These are phyloP conservation scores for Drosophila funebris DNA, from an alignment of 1,140 invertebrate species.

Conservation along the genomic window DNA sequence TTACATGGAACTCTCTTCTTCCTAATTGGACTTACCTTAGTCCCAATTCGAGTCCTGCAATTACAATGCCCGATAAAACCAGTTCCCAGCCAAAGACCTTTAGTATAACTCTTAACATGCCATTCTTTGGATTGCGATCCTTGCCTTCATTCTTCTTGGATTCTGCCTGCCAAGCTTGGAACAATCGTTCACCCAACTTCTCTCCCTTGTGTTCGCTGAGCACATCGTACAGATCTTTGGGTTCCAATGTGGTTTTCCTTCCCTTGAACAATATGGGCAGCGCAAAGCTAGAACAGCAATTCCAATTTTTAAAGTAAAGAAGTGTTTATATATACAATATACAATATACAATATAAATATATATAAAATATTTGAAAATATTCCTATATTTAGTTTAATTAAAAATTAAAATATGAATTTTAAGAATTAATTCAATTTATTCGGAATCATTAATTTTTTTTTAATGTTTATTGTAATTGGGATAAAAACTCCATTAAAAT, in stretches of 20 bases:
- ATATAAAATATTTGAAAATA: too few species aligned
- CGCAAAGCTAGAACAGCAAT: slow-evolving; percentile 82
- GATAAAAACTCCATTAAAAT: too few species aligned
- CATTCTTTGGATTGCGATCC: slow-evolving; percentile 35
- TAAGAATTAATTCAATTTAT: too few species aligned
- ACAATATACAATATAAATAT: not conserved
- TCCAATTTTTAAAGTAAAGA: not conserved
- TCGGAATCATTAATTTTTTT: too few species aligned
- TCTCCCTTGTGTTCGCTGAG: slow-evolving; percentile 85
- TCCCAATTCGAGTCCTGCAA: slow-evolving; percentile 53
- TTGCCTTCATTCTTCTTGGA: slow-evolving; percentile 32
- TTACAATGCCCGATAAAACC: slow-evolving; percentile 46
- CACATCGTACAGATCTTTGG: slow-evolving; percentile 85
- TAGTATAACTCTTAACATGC: slow-evolving; percentile 48
- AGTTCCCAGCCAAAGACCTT: slow-evolving; percentile 67
- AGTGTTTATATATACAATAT: too few species aligned
- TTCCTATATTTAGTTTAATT: too few species aligned
- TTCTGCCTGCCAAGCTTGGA: slow-evolving; percentile 55
- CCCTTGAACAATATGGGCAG: slow-evolving; percentile 85
- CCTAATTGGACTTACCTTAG: slow-evolving; percentile 41
- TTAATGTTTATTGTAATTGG: too few species aligned
- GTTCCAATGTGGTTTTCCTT: slow-evolving; percentile 84
- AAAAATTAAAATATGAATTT: too few species aligned
- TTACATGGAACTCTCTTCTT: not conserved
- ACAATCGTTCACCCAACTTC: slow-evolving; percentile 58